phyloP scores from a whole-genome alignment of 2,113 vertebrate genomes.

The Cephalopholis sonnerati region DNA sequence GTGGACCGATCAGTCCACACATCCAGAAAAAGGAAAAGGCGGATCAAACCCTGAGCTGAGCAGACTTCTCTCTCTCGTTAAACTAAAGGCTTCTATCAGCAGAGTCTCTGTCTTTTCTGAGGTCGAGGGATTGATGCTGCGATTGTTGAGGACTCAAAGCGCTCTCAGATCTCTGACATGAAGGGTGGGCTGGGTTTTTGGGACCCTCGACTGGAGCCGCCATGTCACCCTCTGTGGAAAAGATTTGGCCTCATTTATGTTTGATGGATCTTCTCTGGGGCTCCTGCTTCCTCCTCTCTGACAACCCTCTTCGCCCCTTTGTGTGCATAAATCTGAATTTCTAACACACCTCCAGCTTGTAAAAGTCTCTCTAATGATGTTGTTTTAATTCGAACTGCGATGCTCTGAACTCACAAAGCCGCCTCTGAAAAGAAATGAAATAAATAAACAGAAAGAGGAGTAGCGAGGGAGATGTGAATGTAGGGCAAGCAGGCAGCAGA shows the following conservation, averaged over 20 bases:
- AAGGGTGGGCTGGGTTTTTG: constrained; percentile 14
- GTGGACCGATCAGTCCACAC: not conserved
- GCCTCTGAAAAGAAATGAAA: constrained; percentile 1
- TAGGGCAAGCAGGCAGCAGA: constrained; percentile 18
- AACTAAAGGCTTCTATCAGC: not conserved
- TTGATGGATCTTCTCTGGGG: constrained; percentile 35
- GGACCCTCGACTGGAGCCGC: constrained; percentile 19
- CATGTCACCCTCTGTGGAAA: constrained; percentile 19
- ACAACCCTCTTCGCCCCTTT: not conserved
- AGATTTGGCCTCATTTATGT: constrained; percentile 27
- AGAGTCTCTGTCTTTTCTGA: not conserved
- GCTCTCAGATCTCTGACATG: constrained; percentile 31
- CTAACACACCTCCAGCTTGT: constrained; percentile 10
- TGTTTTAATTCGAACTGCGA: constrained; percentile 10
- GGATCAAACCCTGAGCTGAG: not conserved
- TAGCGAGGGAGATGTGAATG: constrained; percentile 22
- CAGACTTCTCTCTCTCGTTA: not conserved
- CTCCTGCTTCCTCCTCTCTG: not conserved
- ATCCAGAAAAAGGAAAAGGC: not conserved
- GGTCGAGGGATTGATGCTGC: not conserved
- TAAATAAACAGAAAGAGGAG: constrained; percentile 1
- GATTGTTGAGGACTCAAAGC: not conserved
- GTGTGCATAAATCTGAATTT: constrained; percentile 23
- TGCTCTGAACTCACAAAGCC: not conserved
- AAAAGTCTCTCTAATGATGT: constrained; percentile 13